Percentiles rank a stretch among this genome's conserved stretches.
Conservation (phyloP, 2,888 invertebrate genomes). For the Andricus quercusramuli region DNA sequence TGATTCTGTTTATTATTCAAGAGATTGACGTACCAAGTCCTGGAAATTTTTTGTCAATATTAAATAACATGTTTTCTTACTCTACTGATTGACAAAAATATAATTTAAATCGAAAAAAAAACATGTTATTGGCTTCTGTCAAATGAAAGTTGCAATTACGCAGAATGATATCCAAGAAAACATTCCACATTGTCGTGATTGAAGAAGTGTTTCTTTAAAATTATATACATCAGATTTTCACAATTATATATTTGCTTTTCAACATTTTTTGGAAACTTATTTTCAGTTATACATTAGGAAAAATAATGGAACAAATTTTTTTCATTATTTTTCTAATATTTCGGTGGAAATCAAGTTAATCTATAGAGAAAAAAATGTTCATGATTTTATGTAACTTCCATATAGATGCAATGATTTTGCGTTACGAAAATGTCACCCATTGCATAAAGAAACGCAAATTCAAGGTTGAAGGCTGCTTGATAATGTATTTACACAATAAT, state of each 20-base stretch:
- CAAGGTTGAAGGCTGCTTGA: constrained; percentile 51
- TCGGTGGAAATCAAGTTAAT: not conserved
- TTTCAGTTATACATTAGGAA: too few relatives aligned
- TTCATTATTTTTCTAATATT: not conserved
- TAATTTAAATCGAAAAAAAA: not conserved
- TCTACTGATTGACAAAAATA: not conserved
- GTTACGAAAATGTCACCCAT: constrained; percentile 43
- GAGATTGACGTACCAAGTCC: not conserved
- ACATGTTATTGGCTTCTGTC: not conserved
- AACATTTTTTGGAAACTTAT: too few relatives aligned
- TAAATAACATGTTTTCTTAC: not conserved
- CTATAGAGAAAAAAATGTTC: accelerated
- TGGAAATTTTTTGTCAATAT: not conserved
- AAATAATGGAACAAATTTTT: too few relatives aligned
- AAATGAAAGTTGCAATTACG: not conserved
- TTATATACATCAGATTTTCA: too few relatives aligned
- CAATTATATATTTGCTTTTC: too few relatives aligned
- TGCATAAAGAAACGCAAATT: constrained; percentile 50
- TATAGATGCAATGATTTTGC: constrained; percentile 41
- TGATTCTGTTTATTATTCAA: not conserved
- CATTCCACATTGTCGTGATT: not conserved
- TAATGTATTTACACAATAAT: constrained; percentile 58
- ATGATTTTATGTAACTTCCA: not conserved
- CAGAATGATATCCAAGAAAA: not conserved
- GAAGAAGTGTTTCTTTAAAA: not conserved